Conservation (phyloP, 2,888 invertebrate genomes). For the Mythimna pallens region DNA sequence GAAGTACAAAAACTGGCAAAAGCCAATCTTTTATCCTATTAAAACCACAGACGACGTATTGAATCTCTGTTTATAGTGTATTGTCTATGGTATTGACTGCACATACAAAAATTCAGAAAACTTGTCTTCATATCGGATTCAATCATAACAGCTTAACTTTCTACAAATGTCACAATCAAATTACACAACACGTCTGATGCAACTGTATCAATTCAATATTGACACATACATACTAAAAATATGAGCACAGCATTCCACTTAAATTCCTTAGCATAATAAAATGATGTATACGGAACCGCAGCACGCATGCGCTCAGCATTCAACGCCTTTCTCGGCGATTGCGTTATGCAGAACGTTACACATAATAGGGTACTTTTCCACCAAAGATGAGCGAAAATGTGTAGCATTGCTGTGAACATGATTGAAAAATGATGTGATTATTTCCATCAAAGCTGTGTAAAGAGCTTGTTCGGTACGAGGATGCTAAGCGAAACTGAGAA, state of each 20-base stretch:
- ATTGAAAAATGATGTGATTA: too few relatives aligned
- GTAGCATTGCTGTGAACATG: too few relatives aligned
- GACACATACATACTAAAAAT: conserved; percentile 42
- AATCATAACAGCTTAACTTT: neutral
- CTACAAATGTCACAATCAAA: conserved; percentile 1
- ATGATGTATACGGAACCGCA: conserved; percentile 46
- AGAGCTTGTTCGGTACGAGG: too few relatives aligned
- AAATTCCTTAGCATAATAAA: conserved; percentile 37
- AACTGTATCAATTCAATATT: conserved; percentile 40
- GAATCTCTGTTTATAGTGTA: too few relatives aligned
- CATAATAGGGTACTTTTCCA: conserved; percentile 15
- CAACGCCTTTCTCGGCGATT: conserved; percentile 58
- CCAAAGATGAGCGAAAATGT: too few relatives aligned
- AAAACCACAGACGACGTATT: neutral
- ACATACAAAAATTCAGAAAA: neutral
- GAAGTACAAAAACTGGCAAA: neutral
- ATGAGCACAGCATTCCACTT: conserved; percentile 11
- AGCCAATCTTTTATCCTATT: neutral
- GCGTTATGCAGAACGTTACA: conserved; percentile 58
- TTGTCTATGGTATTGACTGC: neutral
- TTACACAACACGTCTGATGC: conserved; percentile 34
- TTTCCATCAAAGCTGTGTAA: too few relatives aligned
- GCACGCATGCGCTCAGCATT: conserved; percentile 42
- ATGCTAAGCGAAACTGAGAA: too few relatives aligned
- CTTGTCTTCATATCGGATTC: neutral